Percentiles rank a stretch among this genome's conserved stretches.
Evolutionary conservation across 1,140 invertebrate genomes (phyloP).

Genomic region (Elymnias hypermnestra): DNA sequence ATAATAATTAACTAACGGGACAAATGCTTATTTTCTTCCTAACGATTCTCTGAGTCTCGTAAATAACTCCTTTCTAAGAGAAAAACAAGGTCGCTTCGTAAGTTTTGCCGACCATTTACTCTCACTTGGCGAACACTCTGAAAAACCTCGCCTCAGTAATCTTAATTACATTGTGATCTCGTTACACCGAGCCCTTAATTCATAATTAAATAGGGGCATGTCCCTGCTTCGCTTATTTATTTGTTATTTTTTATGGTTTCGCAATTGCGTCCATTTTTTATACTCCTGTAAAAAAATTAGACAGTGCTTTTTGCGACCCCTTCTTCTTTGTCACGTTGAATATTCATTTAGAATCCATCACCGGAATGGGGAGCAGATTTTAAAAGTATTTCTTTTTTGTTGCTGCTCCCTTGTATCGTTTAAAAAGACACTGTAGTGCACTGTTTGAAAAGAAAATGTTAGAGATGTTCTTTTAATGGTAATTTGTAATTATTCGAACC

Average conservation of each 20-base stretch:
- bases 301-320: constrained; percentile 54
- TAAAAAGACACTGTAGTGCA: too few relatives aligned
- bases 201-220: constrained; percentile 72
- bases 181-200: constrained; percentile 67
- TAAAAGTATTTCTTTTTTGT: constrained; percentile 52
- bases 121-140: constrained; percentile 46
- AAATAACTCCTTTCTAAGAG: constrained; percentile 25
- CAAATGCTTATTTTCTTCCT: constrained; percentile 7
- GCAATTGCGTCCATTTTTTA: constrained; percentile 50
- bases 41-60: constrained; percentile 11
- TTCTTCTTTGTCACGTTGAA: constrained; percentile 62
- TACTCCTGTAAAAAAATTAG: constrained; percentile 44
- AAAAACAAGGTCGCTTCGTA: constrained; percentile 43
- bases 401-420: constrained; percentile 39
- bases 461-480: too few relatives aligned
- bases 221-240: constrained; percentile 62
- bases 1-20: neutral
- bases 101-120: constrained; percentile 56
- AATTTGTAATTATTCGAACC: too few relatives aligned
- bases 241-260: constrained; percentile 62
- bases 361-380: constrained; percentile 57
- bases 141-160: constrained; percentile 69
- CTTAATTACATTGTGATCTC: constrained; percentile 74
- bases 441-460: too few relatives aligned
- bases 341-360: constrained; percentile 71